Conservation (phyloP, 2,888 invertebrate species). For the Epirrita christyi region DNA sequence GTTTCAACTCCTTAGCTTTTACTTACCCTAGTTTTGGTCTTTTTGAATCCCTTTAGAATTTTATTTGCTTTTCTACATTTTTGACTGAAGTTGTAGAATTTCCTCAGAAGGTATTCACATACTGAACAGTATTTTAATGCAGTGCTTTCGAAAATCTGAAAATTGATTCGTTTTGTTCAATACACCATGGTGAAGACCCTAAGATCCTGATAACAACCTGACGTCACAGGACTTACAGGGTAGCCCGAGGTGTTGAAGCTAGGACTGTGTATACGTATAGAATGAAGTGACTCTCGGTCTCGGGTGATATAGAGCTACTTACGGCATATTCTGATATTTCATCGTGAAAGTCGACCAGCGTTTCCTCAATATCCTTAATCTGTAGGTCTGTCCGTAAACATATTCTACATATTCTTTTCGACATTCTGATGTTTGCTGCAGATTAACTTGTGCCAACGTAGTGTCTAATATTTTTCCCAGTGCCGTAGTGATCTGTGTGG, state of each 20-base stretch:
- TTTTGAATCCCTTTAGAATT: slow-evolving; percentile 9
- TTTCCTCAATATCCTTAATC: slow-evolving; percentile 9
- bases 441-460: too few species aligned
- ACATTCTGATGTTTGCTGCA: slow-evolving; percentile 2
- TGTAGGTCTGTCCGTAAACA: slow-evolving; percentile 21
- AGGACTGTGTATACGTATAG: too few species aligned
- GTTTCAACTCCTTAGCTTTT: neutral
- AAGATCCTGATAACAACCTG: too few species aligned
- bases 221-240: too few species aligned
- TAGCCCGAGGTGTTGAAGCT: too few species aligned
- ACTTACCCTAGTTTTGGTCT: slow-evolving; percentile 4
- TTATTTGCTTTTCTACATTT: slow-evolving; percentile 21
- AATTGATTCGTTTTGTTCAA: neutral
- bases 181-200: too few species aligned
- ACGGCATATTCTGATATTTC: slow-evolving; percentile 19
- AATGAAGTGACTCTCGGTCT: too few species aligned
- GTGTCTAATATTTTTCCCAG: too few species aligned
- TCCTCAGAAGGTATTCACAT: slow-evolving; percentile 17
- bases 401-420: slow-evolving; percentile 18
- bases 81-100: slow-evolving; percentile 20
- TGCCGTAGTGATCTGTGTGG: too few species aligned
- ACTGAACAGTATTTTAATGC: slow-evolving; percentile 14
- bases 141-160: slow-evolving; percentile 14
- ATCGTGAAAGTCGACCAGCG: slow-evolving; percentile 16
- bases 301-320: neutral